Evolutionary conservation across 2,888 invertebrate species (phyloP).

Genomic region (Apodemia duryi): DNA sequence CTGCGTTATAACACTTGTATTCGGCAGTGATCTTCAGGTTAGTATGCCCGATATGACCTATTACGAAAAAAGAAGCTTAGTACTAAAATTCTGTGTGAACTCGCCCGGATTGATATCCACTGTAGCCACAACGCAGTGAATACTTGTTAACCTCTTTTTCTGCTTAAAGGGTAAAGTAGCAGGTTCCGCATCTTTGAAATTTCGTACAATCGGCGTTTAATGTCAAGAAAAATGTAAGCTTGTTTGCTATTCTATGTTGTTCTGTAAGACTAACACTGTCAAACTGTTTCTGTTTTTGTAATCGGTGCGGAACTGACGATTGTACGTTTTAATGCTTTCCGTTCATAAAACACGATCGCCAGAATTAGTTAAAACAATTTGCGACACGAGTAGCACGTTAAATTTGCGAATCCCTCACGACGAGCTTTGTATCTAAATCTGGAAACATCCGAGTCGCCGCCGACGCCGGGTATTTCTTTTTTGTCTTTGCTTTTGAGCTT

Average conservation of each 20-base stretch:
- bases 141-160: no score
- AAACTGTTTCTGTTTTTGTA: background rate
- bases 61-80: no score
- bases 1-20: no score
- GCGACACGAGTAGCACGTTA: constrained; percentile 44
- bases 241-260: background rate
- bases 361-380: constrained; percentile 57
- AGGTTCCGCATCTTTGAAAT: no score
- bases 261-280: background rate
- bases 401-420: constrained; percentile 37
- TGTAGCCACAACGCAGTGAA: no score
- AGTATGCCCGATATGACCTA: no score
- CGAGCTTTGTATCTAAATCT: constrained; percentile 49
- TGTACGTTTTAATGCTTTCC: constrained; percentile 28
- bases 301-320: background rate
- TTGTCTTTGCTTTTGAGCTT: constrained; percentile 25
- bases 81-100: no score
- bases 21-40: no score
- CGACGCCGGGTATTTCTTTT: constrained; percentile 23
- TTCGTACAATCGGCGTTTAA: no score
- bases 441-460: constrained; percentile 60
- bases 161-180: no score
- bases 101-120: no score
- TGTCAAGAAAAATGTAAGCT: background rate
- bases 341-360: constrained; percentile 39